A percentile compares a stretch with the other conserved stretches of the same genome.
Conservation (phyloP, 2,113 vertebrate genomes). For the Cynopterus brachyotis region DNA sequence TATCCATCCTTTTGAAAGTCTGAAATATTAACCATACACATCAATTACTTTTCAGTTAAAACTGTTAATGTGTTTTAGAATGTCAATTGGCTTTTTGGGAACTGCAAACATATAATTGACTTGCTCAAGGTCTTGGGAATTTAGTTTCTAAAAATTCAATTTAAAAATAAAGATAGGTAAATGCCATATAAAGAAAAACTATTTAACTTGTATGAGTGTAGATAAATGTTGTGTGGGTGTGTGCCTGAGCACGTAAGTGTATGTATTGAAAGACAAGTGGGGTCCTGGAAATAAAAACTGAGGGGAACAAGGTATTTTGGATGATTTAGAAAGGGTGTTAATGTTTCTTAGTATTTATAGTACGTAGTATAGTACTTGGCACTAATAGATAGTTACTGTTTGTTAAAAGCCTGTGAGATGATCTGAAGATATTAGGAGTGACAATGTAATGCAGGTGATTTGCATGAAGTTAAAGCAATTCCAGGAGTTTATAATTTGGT, state of each 20-base stretch:
- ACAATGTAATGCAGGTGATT: conserved; percentile 17
- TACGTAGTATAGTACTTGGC: background rate
- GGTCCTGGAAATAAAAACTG: background rate
- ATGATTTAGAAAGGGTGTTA: background rate
- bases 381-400: conserved; percentile 26
- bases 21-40: conserved; percentile 13
- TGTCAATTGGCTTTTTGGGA: background rate
- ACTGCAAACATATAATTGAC: background rate
- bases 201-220: background rate
- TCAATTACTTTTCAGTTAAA: conserved; percentile 50
- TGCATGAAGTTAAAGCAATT: conserved; percentile 37
- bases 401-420: conserved; percentile 33
- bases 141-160: conserved; percentile 6
- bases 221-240: background rate
- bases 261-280: background rate
- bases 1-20: conserved; percentile 17
- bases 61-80: background rate
- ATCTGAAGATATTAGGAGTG: background rate
- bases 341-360: conserved; percentile 19
- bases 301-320: background rate
- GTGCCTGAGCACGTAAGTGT: background rate
- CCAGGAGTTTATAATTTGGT: conserved; percentile 30
- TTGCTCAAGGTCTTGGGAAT: conserved; percentile 16
- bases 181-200: background rate
- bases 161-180: conserved; percentile 28